Evolutionary conservation across 2,888 invertebrate genomes (phyloP).

Genomic region (Catonia carolina): DNA sequence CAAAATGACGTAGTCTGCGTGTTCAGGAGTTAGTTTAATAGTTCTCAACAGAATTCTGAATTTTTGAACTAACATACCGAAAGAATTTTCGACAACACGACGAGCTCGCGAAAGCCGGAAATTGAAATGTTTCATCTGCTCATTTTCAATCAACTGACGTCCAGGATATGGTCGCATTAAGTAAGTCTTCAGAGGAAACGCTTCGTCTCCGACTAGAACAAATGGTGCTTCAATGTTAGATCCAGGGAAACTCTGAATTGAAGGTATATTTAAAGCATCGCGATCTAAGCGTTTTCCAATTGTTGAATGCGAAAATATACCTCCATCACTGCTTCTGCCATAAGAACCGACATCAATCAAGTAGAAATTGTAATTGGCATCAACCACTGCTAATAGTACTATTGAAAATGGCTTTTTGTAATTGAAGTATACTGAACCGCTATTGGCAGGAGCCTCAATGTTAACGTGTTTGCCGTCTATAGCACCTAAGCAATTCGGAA

Average conservation of each 20-base stretch:
- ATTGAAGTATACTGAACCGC: constrained; percentile 34
- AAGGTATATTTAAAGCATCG: constrained; percentile 31
- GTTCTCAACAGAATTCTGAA: constrained; percentile 14
- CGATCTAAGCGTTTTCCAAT: constrained; percentile 27
- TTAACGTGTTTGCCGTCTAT: constrained; percentile 35
- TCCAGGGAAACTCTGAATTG: constrained; percentile 32
- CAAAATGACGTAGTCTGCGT: constrained; percentile 15
- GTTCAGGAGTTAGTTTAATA: constrained; percentile 3
- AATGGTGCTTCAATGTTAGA: constrained; percentile 31
- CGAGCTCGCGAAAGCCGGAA: neutral
- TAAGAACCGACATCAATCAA: constrained; percentile 36
- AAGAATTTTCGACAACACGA: constrained; percentile 1
- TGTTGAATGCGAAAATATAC: constrained; percentile 33
- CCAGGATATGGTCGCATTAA: constrained; percentile 33
- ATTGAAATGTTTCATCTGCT: neutral
- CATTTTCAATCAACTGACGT: neutral
- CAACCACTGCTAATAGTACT: constrained; percentile 35
- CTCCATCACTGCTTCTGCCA: constrained; percentile 36
- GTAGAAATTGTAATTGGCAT: constrained; percentile 36
- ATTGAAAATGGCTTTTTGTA: constrained; percentile 30
- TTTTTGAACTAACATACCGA: constrained; percentile 16
- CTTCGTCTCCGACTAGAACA: constrained; percentile 37
- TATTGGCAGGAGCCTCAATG: constrained; percentile 31
- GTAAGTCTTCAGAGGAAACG: constrained; percentile 33
- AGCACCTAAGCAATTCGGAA: constrained; percentile 31